A percentile compares a stretch with the other conserved stretches of the same genome.
Conservation (phyloP, 2,113 vertebrate species). For the Lamprotornis superbus region DNA sequence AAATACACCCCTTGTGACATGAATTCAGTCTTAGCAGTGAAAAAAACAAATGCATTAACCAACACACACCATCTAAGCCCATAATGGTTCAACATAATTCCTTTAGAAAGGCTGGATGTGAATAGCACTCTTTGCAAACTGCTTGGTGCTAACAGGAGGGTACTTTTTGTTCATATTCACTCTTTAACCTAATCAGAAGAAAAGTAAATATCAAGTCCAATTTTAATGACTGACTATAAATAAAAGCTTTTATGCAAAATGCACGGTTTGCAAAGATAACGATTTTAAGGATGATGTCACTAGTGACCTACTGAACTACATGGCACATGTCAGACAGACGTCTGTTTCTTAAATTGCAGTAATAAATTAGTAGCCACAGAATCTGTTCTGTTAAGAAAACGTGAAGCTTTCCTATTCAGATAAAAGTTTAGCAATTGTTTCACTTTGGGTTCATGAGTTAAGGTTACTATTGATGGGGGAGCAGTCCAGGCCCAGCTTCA, state of each 20-base stretch:
- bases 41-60: background rate
- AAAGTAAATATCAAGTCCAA: slow-evolving; percentile 62
- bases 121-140: slow-evolving; percentile 5
- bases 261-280: slow-evolving; percentile 45
- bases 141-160: background rate
- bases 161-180: slow-evolving; percentile 36
- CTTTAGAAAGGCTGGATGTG: background rate
- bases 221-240: slow-evolving; percentile 62
- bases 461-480: background rate
- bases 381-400: slow-evolving; percentile 27
- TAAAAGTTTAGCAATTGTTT: slow-evolving; percentile 2
- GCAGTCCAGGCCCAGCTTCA: background rate
- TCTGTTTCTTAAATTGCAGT: slow-evolving; percentile 65
- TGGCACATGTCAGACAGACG: slow-evolving; percentile 66
- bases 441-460: background rate
- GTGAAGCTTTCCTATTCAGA: slow-evolving; percentile 19
- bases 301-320: slow-evolving; percentile 51
- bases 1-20: background rate
- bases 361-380: slow-evolving; percentile 63
- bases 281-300: slow-evolving; percentile 65
- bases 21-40: background rate
- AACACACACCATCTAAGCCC: background rate
- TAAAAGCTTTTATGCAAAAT: slow-evolving; percentile 61
- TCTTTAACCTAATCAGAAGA: slow-evolving; percentile 53
- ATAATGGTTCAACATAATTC: slow-evolving; percentile 1